Conservation (phyloP, 1,140 invertebrate species). For the Meloidogyne chitwoodi region DNA sequence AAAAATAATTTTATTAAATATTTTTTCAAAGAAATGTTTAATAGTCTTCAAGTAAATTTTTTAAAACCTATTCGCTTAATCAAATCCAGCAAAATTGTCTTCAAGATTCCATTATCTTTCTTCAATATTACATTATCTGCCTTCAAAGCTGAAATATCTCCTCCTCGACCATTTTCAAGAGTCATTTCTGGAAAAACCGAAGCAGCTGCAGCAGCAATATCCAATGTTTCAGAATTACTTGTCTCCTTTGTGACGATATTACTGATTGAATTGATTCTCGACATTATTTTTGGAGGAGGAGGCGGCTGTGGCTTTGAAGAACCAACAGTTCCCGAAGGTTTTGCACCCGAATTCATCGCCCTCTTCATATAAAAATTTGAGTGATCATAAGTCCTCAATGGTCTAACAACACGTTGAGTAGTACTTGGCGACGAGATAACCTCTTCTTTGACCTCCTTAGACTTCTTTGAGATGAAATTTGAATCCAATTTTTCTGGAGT, state of each 20-base stretch:
- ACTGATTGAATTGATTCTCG: background rate
- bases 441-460: background rate
- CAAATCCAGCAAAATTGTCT: background rate
- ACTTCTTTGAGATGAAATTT: background rate
- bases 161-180: background rate
- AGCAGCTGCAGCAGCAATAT: background rate
- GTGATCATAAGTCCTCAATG: background rate
- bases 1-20: background rate
- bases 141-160: background rate
- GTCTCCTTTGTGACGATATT: background rate
- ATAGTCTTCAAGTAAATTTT: background rate
- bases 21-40: background rate
- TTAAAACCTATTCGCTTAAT: background rate
- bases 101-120: background rate
- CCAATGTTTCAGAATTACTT: background rate
- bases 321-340: background rate
- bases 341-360: background rate
- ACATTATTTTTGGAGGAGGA: background rate
- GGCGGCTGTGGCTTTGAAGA: background rate
- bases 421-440: background rate
- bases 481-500: background rate
- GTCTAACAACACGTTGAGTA: background rate
- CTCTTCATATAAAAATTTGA: background rate
- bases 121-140: too few relatives aligned
- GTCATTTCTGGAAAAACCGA: background rate